Conservation (phyloP, 2,797 vertebrate genomes). For the Phrynocephalus guinanensis region DNA sequence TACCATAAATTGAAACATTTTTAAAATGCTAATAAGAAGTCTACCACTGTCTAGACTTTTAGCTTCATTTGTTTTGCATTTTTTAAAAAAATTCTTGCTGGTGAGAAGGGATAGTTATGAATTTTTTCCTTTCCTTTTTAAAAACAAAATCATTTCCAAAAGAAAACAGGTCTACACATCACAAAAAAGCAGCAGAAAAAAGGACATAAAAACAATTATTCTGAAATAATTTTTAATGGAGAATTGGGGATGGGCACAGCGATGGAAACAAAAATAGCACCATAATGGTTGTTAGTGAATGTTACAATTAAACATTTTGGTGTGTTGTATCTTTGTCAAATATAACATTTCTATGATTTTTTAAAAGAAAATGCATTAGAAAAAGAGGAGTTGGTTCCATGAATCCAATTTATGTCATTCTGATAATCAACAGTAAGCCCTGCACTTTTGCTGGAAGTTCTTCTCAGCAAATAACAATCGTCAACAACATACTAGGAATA, state of each 20-base stretch:
- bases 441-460: constrained; percentile 1
- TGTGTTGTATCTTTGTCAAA: background rate
- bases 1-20: constrained; percentile 8
- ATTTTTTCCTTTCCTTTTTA: background rate
- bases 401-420: background rate
- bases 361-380: background rate
- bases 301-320: constrained; percentile 8
- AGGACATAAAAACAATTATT: constrained; percentile 26
- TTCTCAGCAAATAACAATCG: background rate
- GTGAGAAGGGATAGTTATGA: background rate
- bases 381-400: background rate
- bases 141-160: background rate
- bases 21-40: constrained; percentile 1
- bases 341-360: background rate
- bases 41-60: constrained; percentile 15
- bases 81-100: background rate
- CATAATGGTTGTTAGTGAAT: background rate
- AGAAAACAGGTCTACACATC: background rate
- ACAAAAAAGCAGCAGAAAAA: background rate
- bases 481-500: accelerated
- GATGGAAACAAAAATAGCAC: constrained; percentile 38
- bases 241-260: background rate
- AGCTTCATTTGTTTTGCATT: constrained; percentile 41
- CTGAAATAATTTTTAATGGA: constrained; percentile 42
- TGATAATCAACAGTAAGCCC: constrained; percentile 28